Conservation (phyloP, 1,140 invertebrate genomes). For the Drosophila sproati region DNA sequence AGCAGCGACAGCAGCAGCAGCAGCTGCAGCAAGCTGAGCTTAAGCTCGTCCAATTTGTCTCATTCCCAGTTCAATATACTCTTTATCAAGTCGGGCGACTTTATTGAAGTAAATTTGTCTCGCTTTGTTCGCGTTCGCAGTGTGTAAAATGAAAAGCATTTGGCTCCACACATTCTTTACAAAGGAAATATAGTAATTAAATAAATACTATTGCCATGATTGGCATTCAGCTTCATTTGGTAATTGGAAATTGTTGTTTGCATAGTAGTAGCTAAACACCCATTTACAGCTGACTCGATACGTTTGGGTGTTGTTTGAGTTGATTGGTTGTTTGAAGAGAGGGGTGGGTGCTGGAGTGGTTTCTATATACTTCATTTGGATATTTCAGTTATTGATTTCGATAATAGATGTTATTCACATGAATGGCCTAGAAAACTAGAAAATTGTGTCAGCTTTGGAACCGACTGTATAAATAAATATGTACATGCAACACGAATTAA, state of each 20-base stretch:
- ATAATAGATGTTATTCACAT: slow-evolving; percentile 6
- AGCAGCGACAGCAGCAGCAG: slow-evolving; percentile 2
- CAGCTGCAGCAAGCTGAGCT: slow-evolving; percentile 5
- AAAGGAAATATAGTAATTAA: slow-evolving; percentile 3
- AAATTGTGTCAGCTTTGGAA: background rate
- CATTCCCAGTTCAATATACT: slow-evolving; percentile 46
- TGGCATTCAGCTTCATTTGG: background rate
- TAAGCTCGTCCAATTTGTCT: slow-evolving; percentile 14
- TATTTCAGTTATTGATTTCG: slow-evolving; percentile 33
- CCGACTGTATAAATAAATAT: slow-evolving; percentile 19
- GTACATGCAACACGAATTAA: too few relatives aligned
- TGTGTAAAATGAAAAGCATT: slow-evolving; percentile 13
- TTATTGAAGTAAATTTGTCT: slow-evolving; percentile 25
- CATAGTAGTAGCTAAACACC: background rate
- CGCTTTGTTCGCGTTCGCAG: slow-evolving; percentile 17
- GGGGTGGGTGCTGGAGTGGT: too few relatives aligned
- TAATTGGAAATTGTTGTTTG: slow-evolving; percentile 11
- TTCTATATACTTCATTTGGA: background rate
- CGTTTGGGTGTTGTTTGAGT: background rate
- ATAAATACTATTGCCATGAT: slow-evolving; percentile 25
- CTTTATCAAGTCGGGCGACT: slow-evolving; percentile 41
- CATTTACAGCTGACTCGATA: slow-evolving; percentile 2
- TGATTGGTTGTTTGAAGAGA: background rate
- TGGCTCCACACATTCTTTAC: slow-evolving; percentile 3
- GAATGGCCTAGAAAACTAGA: background rate